Base-by-base conservation (phyloP, 2,888 invertebrate species). In the Plebejus argus region DNA sequence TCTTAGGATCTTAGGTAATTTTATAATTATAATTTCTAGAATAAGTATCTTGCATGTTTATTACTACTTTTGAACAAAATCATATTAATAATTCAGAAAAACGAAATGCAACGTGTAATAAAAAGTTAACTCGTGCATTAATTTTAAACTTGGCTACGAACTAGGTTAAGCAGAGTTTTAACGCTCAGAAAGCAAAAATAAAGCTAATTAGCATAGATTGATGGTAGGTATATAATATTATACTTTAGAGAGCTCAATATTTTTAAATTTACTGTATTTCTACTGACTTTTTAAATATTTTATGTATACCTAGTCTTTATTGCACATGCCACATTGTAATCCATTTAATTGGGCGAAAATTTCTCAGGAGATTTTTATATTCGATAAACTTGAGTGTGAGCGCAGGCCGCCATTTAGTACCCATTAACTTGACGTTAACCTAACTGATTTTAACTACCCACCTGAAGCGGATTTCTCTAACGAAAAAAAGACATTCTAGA, bases 161-260 rank as follows among this genome's bases (percentile, higher is more conserved):
- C 23, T 74, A 28, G 74, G 74, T 74, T 74, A 74, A 74, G 74
- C 45, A 18, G 53, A 71, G 70, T 45, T 49, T 45, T 74, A 74
- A 49, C 53, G 74, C 23, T 45, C 53, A 49, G 28, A 74, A 45
- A 23, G 74, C 20, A 49, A 23, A 74, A 74, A 66, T 66, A 28
- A 49, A 12, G 28, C 74, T 74, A 74, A 74, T 74, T 74, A 53
- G 74, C 49, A 12, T 35, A 23, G 72, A 49, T 23, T 74, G 28
- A 49, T 71, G 39, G 39, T 18, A 70, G 3, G 1, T 28, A 28
- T 70, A 39, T n/a, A 39, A 35, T 71, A 39, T n/a, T 71, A 35
- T 71, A 39, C 33, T 33, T 70, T 33, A 33, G 70, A 61, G 23
- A 2, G n/a, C 23, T 23, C 23, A 23, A 23, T 61, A 61, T 61